phyloP scores from a whole-genome alignment of 2,888 invertebrate genomes.

The Euclidia mi region DNA sequence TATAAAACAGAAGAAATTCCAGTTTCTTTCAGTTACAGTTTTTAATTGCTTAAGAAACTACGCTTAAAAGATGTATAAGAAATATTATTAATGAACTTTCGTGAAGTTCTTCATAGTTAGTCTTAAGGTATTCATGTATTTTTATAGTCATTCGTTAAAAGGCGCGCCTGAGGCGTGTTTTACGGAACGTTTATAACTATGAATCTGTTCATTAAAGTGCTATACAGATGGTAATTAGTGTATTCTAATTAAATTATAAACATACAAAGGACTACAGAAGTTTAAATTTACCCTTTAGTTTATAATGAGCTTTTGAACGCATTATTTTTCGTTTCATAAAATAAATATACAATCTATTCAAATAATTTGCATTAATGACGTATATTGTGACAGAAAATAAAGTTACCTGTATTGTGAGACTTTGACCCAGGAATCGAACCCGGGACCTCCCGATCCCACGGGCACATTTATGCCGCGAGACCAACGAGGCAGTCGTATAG shows the following conservation, averaged over 20 bases:
- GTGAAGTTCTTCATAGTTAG: slow-evolving; percentile 18
- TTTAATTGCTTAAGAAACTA: slow-evolving; percentile 38
- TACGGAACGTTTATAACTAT: not conserved
- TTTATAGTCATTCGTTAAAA: slow-evolving; percentile 6
- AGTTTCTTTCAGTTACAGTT: slow-evolving; percentile 20
- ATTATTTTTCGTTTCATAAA: no score
- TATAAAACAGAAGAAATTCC: slow-evolving; percentile 27
- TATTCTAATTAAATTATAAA: no score
- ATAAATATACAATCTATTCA: no score
- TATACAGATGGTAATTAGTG: not conserved
- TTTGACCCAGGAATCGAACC: no score
- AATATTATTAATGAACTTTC: slow-evolving; percentile 38
- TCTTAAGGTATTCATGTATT: slow-evolving; percentile 5
- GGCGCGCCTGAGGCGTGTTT: not conserved
- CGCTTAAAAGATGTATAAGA: slow-evolving; percentile 20
- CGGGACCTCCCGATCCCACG: no score
- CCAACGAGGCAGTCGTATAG: no score
- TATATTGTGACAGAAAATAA: not conserved
- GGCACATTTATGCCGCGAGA: no score
- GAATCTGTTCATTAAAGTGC: not conserved
- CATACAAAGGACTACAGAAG: no score
- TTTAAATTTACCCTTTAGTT: no score
- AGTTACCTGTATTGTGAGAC: no score
- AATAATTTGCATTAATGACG: no score
- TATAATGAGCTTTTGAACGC: no score